Base-by-base conservation (phyloP, 2,888 invertebrate genomes). In the Mylabris sibirica region DNA sequence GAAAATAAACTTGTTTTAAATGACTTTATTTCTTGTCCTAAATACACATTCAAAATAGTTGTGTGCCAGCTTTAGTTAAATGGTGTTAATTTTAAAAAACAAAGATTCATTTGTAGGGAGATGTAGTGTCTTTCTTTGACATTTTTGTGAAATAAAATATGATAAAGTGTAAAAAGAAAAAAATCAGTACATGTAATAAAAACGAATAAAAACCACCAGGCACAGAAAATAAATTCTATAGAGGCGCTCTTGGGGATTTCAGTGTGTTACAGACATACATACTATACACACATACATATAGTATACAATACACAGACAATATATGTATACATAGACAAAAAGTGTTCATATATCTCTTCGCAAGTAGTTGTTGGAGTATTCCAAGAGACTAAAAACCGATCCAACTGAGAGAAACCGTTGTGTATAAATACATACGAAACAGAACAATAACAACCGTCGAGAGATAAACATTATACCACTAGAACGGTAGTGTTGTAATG, bases 341-440 rank as follows among this genome's bases (percentile, higher is more conserved):
- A 79, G 76, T 78, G 74, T 77, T 78, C 76, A 77, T 79, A 78
- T 78, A 78, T 77, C 78, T 78, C 74, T 76, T 72, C 68, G 77
- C 75, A 73, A 75, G 76, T 76, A 76, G 77, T 78, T 76, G 72
- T 67, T 69, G 71, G 75, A 64, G 69, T 71, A 74, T 75, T 76
- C 12, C 74, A 69, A 75, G 75, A 77, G 78, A 79, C 79, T 79
- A 79, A 80, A 80, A 79, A 79, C 78, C 76, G 75, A 78, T 78
- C 73, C 74, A 35, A 38, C 67, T 64, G 70, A 75, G 71, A 12
- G 53, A 53, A 53, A 53, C 73, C 75, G 77, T 77, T 77, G 53
- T 53, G 80, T 81, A 80, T 81, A 81, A 81, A 81, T 81, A 80
- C 81, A 80, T 81, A 79, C 77, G 77, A 79, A 81, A 80, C 75